Conservation (phyloP, 2,888 invertebrate genomes). For the Drosophila nr. medialis region DNA sequence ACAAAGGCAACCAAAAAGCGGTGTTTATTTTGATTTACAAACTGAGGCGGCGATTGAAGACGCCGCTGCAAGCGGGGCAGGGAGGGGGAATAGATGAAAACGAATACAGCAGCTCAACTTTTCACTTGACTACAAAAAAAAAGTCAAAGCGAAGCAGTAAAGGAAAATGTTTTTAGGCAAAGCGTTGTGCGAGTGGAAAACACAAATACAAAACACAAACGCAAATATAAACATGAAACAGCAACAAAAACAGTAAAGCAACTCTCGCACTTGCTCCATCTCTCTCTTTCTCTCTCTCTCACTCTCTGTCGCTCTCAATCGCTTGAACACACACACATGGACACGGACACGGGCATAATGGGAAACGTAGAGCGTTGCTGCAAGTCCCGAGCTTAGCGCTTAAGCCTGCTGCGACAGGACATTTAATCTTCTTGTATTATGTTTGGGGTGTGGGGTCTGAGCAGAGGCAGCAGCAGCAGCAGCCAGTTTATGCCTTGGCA, state of each 20-base stretch:
- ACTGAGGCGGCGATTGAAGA: conserved; percentile 43
- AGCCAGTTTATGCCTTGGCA: not conserved
- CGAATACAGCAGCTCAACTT: conserved; percentile 57
- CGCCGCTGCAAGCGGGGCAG: not conserved
- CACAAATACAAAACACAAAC: conserved; percentile 35
- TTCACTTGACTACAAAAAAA: conserved; percentile 59
- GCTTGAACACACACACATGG: conserved; percentile 23
- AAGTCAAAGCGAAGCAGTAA: conserved; percentile 10
- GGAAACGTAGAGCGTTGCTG: conserved; percentile 51
- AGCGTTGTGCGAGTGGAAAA: conserved; percentile 37
- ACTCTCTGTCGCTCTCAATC: not conserved
- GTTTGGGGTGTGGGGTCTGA: conserved; percentile 31
- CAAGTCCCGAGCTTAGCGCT: conserved; percentile 69
- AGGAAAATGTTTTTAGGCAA: conserved; percentile 47
- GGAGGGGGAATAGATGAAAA: conserved; percentile 10
- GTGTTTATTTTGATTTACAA: conserved; percentile 76
- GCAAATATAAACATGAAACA: conserved; percentile 19
- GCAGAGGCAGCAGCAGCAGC: conserved; percentile 13
- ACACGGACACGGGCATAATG: conserved; percentile 40
- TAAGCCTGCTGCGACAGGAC: conserved; percentile 79
- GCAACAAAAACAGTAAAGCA: conserved; percentile 33
- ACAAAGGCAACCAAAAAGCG: conserved; percentile 69
- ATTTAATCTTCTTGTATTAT: conserved; percentile 79
- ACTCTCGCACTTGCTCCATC: not conserved
- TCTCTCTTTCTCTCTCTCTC: not conserved